Conservation (phyloP, 2,113 vertebrate genomes). For the Etia nguti region DNA sequence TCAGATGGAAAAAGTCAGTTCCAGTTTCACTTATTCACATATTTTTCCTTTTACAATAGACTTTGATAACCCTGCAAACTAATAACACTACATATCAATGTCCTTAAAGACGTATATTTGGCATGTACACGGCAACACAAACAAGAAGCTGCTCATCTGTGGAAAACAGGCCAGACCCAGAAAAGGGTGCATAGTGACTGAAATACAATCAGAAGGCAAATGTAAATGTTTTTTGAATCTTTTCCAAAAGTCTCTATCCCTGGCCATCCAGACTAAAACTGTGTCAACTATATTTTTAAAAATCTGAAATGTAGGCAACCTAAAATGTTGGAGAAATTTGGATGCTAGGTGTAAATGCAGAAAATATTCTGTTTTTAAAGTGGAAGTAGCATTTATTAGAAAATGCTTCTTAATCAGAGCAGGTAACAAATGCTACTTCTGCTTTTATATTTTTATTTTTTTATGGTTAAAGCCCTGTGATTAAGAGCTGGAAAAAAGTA, state of each 20-base stretch:
- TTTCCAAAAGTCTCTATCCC: background rate
- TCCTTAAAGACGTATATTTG: background rate
- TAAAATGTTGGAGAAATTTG: background rate
- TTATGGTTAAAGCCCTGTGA: background rate
- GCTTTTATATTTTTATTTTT: background rate
- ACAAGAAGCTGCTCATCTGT: background rate
- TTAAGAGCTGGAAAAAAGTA: background rate
- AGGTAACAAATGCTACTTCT: background rate
- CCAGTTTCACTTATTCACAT: background rate
- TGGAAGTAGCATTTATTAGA: background rate
- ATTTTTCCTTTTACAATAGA: background rate
- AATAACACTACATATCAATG: no score
- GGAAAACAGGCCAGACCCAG: background rate
- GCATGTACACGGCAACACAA: background rate
- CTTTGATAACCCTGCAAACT: background rate
- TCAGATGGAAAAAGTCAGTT: background rate
- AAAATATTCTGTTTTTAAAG: background rate
- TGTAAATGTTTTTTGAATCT: background rate
- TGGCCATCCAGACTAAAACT: background rate
- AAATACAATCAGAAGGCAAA: background rate
- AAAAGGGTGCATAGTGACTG: background rate
- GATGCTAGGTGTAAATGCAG: background rate
- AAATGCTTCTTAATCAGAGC: background rate
- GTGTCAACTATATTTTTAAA: background rate
- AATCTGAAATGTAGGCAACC: background rate